Evolutionary conservation across 2,888 invertebrate species (phyloP).

Genomic region (Falcaria lacertinaria): DNA sequence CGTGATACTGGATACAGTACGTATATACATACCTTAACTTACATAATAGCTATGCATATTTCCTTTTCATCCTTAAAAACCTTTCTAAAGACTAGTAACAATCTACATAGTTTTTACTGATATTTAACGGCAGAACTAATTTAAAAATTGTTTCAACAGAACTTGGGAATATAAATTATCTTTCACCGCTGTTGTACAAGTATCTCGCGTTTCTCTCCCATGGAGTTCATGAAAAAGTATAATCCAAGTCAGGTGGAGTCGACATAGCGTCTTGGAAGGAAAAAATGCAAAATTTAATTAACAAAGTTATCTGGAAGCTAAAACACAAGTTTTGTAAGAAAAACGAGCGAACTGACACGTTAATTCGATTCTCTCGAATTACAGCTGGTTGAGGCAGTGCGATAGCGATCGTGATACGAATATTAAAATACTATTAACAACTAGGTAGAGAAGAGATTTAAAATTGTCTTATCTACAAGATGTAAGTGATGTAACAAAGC

Average conservation of each 20-base stretch:
- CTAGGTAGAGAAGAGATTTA: neutral
- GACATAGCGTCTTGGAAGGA: slow-evolving; percentile 32
- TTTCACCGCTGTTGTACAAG: neutral
- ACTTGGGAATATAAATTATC: slow-evolving; percentile 1
- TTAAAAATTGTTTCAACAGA: neutral
- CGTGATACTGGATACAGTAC: too few relatives aligned
- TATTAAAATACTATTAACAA: slow-evolving; percentile 28
- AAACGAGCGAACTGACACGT: slow-evolving; percentile 72
- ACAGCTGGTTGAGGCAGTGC: slow-evolving; percentile 59
- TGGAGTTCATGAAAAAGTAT: slow-evolving; percentile 45
- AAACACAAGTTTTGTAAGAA: slow-evolving; percentile 75
- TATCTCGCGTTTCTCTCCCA: slow-evolving; percentile 23
- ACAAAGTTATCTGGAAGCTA: slow-evolving; percentile 70
- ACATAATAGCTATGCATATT: too few relatives aligned
- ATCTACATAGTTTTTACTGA: neutral
- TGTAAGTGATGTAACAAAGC: too few relatives aligned
- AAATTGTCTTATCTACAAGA: too few relatives aligned
- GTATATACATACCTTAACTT: too few relatives aligned
- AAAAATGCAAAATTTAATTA: slow-evolving; percentile 76
- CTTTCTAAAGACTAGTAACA: neutral
- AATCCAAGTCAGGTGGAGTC: slow-evolving; percentile 47
- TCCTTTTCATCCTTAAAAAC: too few relatives aligned
- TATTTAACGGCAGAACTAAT: neutral
- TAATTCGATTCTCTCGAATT: slow-evolving; percentile 74
- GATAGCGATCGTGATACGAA: slow-evolving; percentile 55